These are phyloP conservation scores for Nasalis larvatus DNA, from an alignment of 2,113 vertebrate genomes.

Conservation along the genomic window DNA sequence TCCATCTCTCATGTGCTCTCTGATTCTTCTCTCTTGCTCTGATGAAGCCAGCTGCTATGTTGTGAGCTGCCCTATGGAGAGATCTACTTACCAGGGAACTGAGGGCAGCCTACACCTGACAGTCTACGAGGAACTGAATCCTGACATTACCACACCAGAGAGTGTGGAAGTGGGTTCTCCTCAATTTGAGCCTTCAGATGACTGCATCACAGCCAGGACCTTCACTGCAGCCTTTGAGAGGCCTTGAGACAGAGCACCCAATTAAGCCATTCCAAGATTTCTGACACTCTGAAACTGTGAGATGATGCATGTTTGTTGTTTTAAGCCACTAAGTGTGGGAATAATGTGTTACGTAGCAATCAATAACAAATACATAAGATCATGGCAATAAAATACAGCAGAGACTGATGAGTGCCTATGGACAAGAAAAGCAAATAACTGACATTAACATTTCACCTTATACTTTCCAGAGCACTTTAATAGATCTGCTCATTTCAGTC, in stretches of 20 bases:
- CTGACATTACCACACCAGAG: too few relatives aligned
- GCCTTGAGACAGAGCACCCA: not conserved
- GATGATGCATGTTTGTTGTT: not conserved
- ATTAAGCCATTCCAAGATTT: not conserved
- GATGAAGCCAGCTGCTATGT: not conserved
- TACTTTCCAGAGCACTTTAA: not conserved
- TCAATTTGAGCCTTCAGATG: not conserved
- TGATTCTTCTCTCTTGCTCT: not conserved
- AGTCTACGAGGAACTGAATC: not conserved
- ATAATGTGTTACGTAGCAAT: not conserved
- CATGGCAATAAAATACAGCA: not conserved
- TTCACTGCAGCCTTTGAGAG: not conserved
- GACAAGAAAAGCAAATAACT: not conserved
- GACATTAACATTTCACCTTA: not conserved
- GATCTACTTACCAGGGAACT: rapidly evolving
- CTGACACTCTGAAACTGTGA: not conserved
- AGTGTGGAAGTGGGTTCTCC: not conserved
- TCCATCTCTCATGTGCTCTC: not conserved
- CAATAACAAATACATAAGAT: not conserved
- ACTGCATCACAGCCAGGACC: not conserved
- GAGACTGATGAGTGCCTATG: not conserved
- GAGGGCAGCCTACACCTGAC: not conserved
- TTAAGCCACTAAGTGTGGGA: not conserved
- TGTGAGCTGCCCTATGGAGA: not conserved
- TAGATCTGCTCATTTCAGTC: not conserved